Percentiles rank a stretch among this genome's conserved stretches.
These are phyloP conservation scores for Lamellibrachia satsuma DNA, from an alignment of 2,888 invertebrate species.

Conservation along the genomic window DNA sequence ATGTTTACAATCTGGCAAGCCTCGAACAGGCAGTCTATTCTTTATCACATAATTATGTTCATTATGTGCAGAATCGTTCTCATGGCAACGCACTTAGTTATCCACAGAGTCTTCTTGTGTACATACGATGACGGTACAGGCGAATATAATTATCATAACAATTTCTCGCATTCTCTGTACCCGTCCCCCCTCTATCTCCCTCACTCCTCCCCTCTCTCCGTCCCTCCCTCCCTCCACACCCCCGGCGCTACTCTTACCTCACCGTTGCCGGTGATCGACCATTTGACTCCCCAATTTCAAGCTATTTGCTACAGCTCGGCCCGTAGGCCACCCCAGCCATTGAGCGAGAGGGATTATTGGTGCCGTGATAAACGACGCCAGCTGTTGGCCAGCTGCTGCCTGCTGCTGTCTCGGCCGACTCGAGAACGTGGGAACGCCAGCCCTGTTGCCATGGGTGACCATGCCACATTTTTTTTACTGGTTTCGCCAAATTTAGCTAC, in stretches of 20 bases:
- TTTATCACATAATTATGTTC: too few relatives aligned
- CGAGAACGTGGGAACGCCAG: neutral
- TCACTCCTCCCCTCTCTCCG: too few relatives aligned
- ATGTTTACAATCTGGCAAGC: too few relatives aligned
- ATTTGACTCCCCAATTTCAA: neutral
- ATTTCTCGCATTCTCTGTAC: too few relatives aligned
- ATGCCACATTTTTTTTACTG: neutral
- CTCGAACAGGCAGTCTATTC: too few relatives aligned
- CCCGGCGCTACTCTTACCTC: neutral
- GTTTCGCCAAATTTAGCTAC: neutral
- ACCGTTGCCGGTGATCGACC: neutral
- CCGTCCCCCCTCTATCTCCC: too few relatives aligned
- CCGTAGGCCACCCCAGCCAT: neutral
- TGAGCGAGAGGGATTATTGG: neutral
- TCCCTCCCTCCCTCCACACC: too few relatives aligned
- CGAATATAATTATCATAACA: neutral
- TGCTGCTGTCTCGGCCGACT: neutral
- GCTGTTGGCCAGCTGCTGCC: neutral
- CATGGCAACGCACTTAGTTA: too few relatives aligned
- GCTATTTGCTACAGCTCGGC: neutral
- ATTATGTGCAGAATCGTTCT: too few relatives aligned
- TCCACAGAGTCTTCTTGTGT: too few relatives aligned
- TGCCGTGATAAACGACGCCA: neutral
- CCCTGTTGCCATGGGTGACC: neutral
- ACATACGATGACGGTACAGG: too few relatives aligned